Evolutionary conservation across 2,888 invertebrate species (phyloP).

Genomic region (Oegoconia quadripuncta): DNA sequence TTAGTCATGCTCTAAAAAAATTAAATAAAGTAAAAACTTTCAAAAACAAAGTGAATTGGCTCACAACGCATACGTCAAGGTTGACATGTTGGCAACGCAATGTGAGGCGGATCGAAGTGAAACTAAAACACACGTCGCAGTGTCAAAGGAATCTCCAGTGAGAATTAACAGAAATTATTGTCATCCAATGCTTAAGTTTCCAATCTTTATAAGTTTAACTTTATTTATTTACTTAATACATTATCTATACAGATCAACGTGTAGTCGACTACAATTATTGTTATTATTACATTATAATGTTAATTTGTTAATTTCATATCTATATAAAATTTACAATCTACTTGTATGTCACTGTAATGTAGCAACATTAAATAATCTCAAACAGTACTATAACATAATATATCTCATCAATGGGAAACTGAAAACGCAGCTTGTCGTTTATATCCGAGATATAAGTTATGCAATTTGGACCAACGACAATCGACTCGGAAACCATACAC

Average conservation of each 20-base stretch:
- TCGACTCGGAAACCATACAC: too few species aligned
- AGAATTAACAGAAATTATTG: conserved; percentile 75
- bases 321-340: conserved; percentile 58
- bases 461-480: conserved; percentile 11
- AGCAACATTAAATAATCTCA: conserved; percentile 49
- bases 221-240: conserved; percentile 55
- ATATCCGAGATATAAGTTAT: background rate
- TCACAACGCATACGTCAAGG: background rate
- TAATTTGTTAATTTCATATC: conserved; percentile 40
- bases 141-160: conserved; percentile 42
- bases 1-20: too few species aligned
- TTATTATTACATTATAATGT: conserved; percentile 25
- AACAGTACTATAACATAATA: conserved; percentile 26
- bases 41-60: too few species aligned
- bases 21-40: too few species aligned
- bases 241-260: conserved; percentile 66
- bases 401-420: conserved; percentile 15
- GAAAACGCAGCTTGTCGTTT: conserved; percentile 15
- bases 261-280: conserved; percentile 36
- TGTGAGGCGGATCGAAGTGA: background rate
- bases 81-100: background rate
- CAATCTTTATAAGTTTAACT: conserved; percentile 57
- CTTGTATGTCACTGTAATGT: conserved; percentile 27
- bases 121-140: conserved; percentile 24
- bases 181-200: conserved; percentile 74